phyloP scores from a whole-genome alignment of 2,888 invertebrate species.

The Cantharis flavilabris region DNA sequence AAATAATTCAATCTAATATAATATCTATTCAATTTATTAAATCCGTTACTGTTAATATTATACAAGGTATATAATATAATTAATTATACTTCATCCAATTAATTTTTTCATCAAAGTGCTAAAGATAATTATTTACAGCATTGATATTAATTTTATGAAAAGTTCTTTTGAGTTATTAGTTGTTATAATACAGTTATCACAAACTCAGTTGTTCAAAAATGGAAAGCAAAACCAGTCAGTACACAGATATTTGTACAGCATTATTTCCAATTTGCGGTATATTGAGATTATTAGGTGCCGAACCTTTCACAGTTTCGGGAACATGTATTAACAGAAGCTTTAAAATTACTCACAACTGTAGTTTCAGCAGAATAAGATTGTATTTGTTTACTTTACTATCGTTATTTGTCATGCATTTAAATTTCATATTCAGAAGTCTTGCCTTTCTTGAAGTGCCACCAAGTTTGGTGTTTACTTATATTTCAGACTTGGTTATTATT shows the following conservation, averaged over 20 bases:
- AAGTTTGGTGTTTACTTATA: background rate
- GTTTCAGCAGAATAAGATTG: background rate
- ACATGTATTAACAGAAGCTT: background rate
- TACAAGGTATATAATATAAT: too few species aligned
- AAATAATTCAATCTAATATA: too few species aligned
- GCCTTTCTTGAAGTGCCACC: background rate
- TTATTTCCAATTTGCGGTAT: background rate
- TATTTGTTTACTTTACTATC: background rate
- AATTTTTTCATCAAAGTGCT: too few species aligned
- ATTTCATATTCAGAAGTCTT: background rate
- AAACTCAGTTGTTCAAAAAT: background rate
- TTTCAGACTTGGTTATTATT: background rate
- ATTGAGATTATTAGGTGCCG: background rate
- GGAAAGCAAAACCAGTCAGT: background rate
- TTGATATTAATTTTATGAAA: background rate
- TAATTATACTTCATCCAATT: too few species aligned
- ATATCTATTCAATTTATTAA: too few species aligned
- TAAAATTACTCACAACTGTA: background rate
- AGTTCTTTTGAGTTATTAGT: background rate
- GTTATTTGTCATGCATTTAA: background rate
- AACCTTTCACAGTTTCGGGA: background rate
- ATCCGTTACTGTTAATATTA: too few species aligned
- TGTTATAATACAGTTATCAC: background rate
- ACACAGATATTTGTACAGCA: background rate
- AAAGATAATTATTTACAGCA: too few species aligned